These are phyloP conservation scores for Cheirogaleus medius DNA, from an alignment of 2,113 vertebrate species.

Conservation along the genomic window DNA sequence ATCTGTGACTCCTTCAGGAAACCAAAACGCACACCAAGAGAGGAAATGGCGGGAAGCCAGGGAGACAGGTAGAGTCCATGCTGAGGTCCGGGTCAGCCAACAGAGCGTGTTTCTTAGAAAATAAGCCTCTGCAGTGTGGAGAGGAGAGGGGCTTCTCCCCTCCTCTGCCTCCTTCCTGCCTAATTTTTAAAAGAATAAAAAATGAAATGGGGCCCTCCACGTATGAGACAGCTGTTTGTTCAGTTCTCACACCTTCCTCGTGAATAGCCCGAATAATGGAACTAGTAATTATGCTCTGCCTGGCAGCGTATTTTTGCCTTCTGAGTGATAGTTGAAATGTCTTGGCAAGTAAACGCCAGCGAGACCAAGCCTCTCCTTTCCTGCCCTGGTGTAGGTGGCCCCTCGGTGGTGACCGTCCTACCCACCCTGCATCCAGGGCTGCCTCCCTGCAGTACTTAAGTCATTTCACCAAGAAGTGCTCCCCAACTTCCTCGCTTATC, in stretches of 20 bases:
- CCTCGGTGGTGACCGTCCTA: neutral
- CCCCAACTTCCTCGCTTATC: neutral
- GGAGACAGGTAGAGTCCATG: neutral
- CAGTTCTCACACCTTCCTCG: neutral
- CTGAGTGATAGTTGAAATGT: neutral
- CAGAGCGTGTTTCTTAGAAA: neutral
- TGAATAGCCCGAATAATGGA: neutral
- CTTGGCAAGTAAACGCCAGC: neutral
- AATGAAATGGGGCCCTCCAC: neutral
- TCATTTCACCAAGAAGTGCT: neutral
- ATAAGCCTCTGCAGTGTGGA: neutral
- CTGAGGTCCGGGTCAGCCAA: neutral
- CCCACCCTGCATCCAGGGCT: neutral
- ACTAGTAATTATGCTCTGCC: conserved; percentile 21
- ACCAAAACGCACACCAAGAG: neutral
- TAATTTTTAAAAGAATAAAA: neutral
- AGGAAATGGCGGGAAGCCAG: neutral
- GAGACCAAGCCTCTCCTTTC: neutral
- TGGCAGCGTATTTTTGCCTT: neutral
- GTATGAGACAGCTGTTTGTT: neutral
- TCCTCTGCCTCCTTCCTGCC: neutral
- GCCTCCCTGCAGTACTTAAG: neutral
- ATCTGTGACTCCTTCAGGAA: neutral
- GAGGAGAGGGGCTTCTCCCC: too few species aligned
- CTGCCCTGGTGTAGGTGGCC: neutral